Conservation (phyloP, 2,113 vertebrate genomes). For the Gymnarchus niloticus region DNA sequence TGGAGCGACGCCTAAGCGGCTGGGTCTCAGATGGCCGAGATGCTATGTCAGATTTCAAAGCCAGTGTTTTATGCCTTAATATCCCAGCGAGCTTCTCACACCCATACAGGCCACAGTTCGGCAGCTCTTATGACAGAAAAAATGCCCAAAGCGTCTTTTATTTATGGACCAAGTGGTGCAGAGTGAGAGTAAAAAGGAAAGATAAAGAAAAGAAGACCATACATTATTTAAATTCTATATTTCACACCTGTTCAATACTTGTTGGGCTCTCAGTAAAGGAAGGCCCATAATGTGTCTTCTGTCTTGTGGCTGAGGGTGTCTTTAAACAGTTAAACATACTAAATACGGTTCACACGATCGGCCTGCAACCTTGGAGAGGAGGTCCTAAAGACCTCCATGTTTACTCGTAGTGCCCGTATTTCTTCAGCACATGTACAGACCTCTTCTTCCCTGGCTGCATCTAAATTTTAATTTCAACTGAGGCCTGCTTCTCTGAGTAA, state of each 20-base stretch:
- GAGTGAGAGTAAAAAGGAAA: neutral
- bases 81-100: neutral
- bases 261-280: neutral
- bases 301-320: neutral
- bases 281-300: neutral
- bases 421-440: neutral
- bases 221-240: neutral
- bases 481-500: neutral
- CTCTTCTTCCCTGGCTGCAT: neutral
- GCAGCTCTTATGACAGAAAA: neutral
- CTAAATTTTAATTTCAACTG: neutral
- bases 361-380: too few species aligned
- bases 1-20: neutral
- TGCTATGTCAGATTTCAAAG: neutral
- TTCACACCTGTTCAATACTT: neutral
- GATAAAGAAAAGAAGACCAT: neutral
- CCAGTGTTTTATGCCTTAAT: slow-evolving; percentile 11
- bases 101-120: neutral
- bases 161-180: slow-evolving; percentile 4
- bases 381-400: neutral
- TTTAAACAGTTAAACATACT: neutral
- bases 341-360: neutral
- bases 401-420: neutral
- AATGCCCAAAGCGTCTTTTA: neutral
- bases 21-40: neutral